Conservation (phyloP, 2,888 invertebrate genomes). For the Epiblema foenella region DNA sequence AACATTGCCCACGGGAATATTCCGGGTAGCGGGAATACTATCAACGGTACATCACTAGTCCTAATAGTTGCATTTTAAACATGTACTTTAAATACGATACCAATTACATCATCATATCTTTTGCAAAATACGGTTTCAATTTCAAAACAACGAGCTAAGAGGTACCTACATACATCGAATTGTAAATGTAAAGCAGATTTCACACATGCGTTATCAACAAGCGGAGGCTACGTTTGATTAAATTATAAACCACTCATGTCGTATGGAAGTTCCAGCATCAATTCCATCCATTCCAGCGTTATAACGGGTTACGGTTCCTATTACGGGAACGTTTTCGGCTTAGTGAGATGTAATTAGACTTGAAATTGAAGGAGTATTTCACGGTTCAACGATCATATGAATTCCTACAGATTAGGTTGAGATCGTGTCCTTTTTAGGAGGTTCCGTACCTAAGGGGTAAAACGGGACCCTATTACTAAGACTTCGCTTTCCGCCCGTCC, state of each 20-base stretch:
- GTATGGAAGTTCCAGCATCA: constrained; percentile 12
- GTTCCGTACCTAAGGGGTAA: too few relatives aligned
- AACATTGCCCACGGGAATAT: too few relatives aligned
- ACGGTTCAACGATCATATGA: neutral
- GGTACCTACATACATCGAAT: neutral
- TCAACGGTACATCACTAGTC: neutral
- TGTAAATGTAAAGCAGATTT: constrained; percentile 14
- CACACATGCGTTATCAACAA: constrained; percentile 5
- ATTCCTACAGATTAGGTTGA: neutral
- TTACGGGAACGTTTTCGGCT: neutral
- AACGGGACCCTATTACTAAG: too few relatives aligned
- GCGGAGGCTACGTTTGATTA: constrained; percentile 5
- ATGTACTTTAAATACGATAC: neutral
- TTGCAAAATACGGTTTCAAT: neutral
- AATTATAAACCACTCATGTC: constrained; percentile 10
- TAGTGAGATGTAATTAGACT: neutral
- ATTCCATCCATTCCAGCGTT: constrained; percentile 13
- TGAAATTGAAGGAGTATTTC: constrained; percentile 1
- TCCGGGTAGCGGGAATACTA: neutral
- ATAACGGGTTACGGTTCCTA: neutral
- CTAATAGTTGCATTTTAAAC: neutral
- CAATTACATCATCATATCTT: neutral
- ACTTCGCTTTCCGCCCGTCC: too few relatives aligned
- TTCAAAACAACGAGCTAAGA: neutral
- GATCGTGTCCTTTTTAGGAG: too few relatives aligned